Base-by-base conservation (phyloP, 2,113 vertebrate species). In the Lucifuga dentata region DNA sequence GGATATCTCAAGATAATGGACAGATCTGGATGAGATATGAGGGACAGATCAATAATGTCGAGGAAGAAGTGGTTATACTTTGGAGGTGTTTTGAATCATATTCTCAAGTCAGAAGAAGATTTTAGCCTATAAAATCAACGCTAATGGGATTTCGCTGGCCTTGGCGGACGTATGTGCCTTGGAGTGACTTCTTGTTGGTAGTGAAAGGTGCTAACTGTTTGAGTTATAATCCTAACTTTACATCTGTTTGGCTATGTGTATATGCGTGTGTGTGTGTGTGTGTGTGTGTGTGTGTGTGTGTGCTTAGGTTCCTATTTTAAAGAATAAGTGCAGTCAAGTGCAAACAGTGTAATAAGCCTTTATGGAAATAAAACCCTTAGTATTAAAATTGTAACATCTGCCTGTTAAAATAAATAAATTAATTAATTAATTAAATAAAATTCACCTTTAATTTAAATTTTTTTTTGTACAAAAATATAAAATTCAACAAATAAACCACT, bases 401-500 rank as follows among this genome's bases (percentile, higher is more conserved):
- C 59, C 35, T n/a, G n/a, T n/a, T 20, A 72, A 11, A 59, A 51
- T 56, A 19, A 20, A 36, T 50, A 61, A 71, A 51, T n/a, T n/a
- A n/a, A n/a, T n/a, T n/a, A n/a, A n/a, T n/a, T n/a, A n/a, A n/a
- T n/a, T n/a, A n/a, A n/a, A n/a, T n/a, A 11, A 48, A 55, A 55
- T 61, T 50, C 36, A 53, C 48, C 68, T 63, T 46, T 58, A 59
- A 59, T 67, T 59, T 65, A 60, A 75, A 62, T 35, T 39, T 2
- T 10, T 2, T 10, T 64, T 64, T 45, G 61, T 45, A 71, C 3
- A 50, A 29, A 44, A 33, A 78, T 66, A 67, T 67, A 1, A 67
- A 64, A 67, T 64, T 23, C 20, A 61, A 73, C 73, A 67, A 56
- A 69, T 64, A 61, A 80, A 61, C 20, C 16, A 51, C 44, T 55